Percentiles rank a stretch among this genome's conserved stretches.
phyloP scores from a whole-genome alignment of 1,140 invertebrate species.

The Leguminivora glycinivorella region DNA sequence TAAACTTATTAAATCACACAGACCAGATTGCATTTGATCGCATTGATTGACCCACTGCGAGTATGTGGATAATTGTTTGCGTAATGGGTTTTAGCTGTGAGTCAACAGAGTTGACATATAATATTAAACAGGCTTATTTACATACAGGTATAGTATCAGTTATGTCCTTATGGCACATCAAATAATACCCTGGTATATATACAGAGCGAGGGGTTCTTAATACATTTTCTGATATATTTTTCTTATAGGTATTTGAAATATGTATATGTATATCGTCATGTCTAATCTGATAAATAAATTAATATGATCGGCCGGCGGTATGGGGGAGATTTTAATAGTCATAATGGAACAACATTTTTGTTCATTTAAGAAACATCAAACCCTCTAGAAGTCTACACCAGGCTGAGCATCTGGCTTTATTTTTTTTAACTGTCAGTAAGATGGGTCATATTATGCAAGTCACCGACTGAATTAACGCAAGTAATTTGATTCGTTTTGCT shows the following conservation, averaged over 20 bases:
- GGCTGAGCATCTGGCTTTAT: neutral
- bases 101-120: neutral
- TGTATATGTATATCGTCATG: no score
- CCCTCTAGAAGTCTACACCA: neutral
- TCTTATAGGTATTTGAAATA: no score
- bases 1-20: no score
- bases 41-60: neutral
- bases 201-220: no score
- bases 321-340: no score
- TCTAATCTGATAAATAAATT: no score
- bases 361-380: no score
- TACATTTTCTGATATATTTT: no score
- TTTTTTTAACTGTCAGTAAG: neutral
- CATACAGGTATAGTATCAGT: neutral
- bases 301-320: no score
- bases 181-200: no score
- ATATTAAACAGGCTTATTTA: neutral
- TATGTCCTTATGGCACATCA: no score
- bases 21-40: neutral
- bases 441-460: constrained; percentile 8
- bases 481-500: constrained; percentile 10
- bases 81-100: constrained; percentile 23
- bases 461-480: constrained; percentile 2
- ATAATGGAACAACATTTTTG: neutral
- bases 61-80: constrained; percentile 9